Evolutionary conservation across 2,113 vertebrate species (phyloP), one percentile per base, ranked within the genome.

Genomic region (Urocynchramus pylzowi): DNA sequence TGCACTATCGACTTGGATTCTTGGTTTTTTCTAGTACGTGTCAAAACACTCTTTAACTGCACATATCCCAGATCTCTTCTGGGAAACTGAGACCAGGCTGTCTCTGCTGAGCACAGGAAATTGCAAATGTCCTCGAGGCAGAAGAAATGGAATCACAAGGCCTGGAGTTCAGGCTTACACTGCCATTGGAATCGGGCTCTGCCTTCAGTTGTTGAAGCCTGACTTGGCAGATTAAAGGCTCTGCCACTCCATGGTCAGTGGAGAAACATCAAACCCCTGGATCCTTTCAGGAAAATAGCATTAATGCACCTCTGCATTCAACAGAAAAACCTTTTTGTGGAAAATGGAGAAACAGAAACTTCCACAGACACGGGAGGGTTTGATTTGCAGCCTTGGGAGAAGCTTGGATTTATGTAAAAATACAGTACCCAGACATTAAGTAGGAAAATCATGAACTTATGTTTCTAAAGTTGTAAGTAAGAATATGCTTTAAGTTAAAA

Each of bases 81-180:
- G 73, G 89, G 93, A 91, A 92, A 78, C 80, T 31, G 90, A 73
- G 86, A 79, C n/a, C 73, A 76, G 80, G 30, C 61, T 39, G 68
- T 37, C 83, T 92, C 33, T 88, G 5, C 71, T 44, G 70, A 78
- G 47, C 31, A 50, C 83, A 71, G 94, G 77, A 95, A 96, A 90
- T 65, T 73, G 31, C 50, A 93, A 44, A 95, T 86, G 71, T 73
- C 89, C 92, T 92, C 17, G 7, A 85, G 94, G 91, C 84, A 75
- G 54, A 64, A 89, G 61, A 50, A 74, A 61, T 60, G 15, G 82
- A 57, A 87, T 94, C 45, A 39, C 19, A 33, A 84, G 74, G 68
- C 59, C 30, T 39, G 78, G 79, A 90, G 78, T n/a, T 89, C 42
- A 20, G 24, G 16, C 44, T 86, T 15, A 2, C 23, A 1, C 47